Conservation (phyloP, 37 sponge, comb jelly and placozoan species). For the Theonella swinhoei region DNA sequence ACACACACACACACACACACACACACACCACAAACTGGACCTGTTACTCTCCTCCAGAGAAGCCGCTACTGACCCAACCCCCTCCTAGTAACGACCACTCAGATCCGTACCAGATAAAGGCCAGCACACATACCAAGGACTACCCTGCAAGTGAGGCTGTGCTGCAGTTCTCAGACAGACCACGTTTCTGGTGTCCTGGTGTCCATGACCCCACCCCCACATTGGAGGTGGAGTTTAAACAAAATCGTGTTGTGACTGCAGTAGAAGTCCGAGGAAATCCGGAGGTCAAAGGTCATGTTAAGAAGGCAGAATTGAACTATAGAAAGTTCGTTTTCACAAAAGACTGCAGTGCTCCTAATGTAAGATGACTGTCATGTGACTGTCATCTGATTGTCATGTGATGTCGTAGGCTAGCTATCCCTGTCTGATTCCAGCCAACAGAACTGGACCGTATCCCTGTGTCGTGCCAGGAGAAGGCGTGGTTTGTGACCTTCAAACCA, state of each 20-base stretch:
- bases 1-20: not conserved
- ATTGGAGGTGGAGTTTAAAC: conserved; percentile 37
- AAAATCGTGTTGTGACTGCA: conserved; percentile 42
- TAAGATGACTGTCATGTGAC: too few relatives aligned
- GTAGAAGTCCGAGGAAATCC: conserved; percentile 42
- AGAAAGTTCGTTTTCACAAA: conserved; percentile 4
- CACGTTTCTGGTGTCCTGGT: conserved; percentile 18
- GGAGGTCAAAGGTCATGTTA: not conserved
- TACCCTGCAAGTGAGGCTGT: conserved; percentile 1
- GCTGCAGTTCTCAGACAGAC: conserved; percentile 12
- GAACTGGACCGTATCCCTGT: not conserved
- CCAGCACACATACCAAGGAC: not conserved
- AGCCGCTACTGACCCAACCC: conserved; percentile 9
- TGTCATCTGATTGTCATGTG: too few relatives aligned
- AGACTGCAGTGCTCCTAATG: not conserved
- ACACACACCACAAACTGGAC: not conserved
- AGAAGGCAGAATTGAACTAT: not conserved
- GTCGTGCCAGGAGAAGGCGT: not conserved
- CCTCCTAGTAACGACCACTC: not conserved
- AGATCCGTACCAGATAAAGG: conserved; percentile 14
- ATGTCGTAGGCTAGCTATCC: too few relatives aligned
- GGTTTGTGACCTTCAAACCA: not conserved
- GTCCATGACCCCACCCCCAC: not conserved
- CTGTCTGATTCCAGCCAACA: too few relatives aligned
- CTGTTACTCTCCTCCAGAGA: too few relatives aligned